phyloP scores from a whole-genome alignment of 1,140 invertebrate genomes.

The Temnothorax curvispinosus region DNA sequence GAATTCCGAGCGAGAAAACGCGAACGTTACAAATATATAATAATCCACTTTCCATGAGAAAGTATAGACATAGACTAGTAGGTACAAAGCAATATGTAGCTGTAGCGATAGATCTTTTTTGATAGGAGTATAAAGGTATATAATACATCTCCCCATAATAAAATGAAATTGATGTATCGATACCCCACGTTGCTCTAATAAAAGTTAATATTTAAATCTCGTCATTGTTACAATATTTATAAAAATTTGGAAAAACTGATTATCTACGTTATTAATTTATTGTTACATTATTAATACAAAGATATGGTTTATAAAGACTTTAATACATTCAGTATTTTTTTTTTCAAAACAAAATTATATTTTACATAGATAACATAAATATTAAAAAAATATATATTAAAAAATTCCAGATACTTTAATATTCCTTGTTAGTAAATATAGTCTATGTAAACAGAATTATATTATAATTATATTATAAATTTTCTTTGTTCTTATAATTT shows the following conservation, averaged over 20 bases:
- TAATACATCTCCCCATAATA: background rate
- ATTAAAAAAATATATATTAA: background rate
- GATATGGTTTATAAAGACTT: background rate
- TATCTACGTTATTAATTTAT: constrained; percentile 2
- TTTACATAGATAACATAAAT: background rate
- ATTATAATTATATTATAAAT: background rate
- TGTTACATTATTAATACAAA: background rate
- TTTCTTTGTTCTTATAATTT: no score
- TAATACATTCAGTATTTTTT: background rate
- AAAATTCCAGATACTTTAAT: background rate
- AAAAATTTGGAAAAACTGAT: background rate
- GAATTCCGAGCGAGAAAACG: no score
- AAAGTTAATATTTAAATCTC: background rate
- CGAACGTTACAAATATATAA: no score
- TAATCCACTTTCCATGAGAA: background rate
- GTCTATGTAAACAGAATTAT: background rate
- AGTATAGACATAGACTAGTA: background rate
- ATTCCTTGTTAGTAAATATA: background rate
- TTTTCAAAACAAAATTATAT: background rate
- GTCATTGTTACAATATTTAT: background rate
- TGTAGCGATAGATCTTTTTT: constrained; percentile 13
- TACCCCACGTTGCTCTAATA: background rate
- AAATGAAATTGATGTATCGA: background rate
- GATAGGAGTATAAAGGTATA: background rate
- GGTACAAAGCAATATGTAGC: background rate